phyloP scores from a whole-genome alignment of 2,888 invertebrate genomes.

The Chloromyia formosa region DNA sequence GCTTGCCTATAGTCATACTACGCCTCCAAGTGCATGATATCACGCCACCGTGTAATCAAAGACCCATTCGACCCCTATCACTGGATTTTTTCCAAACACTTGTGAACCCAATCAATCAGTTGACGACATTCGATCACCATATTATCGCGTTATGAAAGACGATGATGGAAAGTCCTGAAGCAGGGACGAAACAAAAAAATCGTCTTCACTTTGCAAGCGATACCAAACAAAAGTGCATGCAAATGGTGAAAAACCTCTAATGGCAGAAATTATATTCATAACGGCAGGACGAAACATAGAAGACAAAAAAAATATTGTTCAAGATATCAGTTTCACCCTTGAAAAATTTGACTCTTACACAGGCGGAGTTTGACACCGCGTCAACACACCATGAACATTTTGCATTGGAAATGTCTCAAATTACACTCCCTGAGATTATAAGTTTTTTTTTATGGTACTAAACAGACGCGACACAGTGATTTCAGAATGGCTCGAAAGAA shows the following conservation, averaged over 20 bases:
- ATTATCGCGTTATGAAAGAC: constrained; percentile 6
- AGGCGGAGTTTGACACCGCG: constrained; percentile 31
- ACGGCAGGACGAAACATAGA: neutral
- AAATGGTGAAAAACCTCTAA: constrained; percentile 29
- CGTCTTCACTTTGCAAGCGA: constrained; percentile 14
- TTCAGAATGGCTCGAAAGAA: neutral
- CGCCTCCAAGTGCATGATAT: constrained; percentile 18
- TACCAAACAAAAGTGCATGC: constrained; percentile 19
- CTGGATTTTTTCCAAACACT: constrained; percentile 26
- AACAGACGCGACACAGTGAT: neutral
- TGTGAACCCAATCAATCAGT: constrained; percentile 38
- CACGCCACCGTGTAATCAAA: constrained; percentile 30
- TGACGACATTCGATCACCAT: constrained; percentile 36
- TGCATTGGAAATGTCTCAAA: constrained; percentile 32
- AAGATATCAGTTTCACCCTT: constrained; percentile 36
- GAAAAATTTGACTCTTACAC: constrained; percentile 36
- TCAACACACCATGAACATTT: constrained; percentile 40
- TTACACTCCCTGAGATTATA: constrained; percentile 7
- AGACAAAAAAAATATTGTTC: neutral
- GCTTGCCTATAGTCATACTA: neutral
- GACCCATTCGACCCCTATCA: neutral
- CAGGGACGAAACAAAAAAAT: neutral
- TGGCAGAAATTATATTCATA: constrained; percentile 35
- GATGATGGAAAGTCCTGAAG: constrained; percentile 16
- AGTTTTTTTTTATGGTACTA: constrained; percentile 9